A percentile compares a stretch with the other conserved stretches of the same genome.
Evolutionary conservation across 2,888 invertebrate species (phyloP).

Genomic region (Ferrisia virgata): DNA sequence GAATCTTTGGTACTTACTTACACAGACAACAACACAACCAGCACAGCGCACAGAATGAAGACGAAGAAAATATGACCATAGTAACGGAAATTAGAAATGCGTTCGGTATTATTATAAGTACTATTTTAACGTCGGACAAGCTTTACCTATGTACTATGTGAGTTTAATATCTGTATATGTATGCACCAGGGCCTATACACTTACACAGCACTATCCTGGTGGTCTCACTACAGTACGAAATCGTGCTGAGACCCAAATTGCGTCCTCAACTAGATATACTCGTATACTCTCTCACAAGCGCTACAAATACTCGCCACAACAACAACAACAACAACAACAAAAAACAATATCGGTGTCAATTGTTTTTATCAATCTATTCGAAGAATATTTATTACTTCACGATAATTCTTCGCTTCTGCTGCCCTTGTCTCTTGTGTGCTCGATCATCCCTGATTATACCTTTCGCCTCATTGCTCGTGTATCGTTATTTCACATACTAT

Average conservation of each 20-base stretch:
- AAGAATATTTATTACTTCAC: conserved; percentile 42
- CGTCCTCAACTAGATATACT: conserved; percentile 28
- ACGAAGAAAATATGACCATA: conserved; percentile 35
- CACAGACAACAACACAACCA: background rate
- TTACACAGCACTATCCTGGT: conserved; percentile 28
- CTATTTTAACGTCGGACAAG: background rate
- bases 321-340: too few relatives aligned
- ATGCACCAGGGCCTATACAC: background rate
- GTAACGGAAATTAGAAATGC: conserved; percentile 41
- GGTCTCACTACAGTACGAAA: conserved; percentile 33
- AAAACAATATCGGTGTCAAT: conserved; percentile 38
- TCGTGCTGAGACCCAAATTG: conserved; percentile 42
- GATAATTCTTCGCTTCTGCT: background rate
- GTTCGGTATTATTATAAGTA: conserved; percentile 37
- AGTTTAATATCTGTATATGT: too few relatives aligned
- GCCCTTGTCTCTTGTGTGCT: background rate
- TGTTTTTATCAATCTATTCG: conserved; percentile 40
- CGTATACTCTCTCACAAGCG: background rate
- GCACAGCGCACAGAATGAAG: background rate
- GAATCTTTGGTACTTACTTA: too few relatives aligned
- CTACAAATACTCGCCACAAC: background rate
- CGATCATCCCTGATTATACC: too few relatives aligned
- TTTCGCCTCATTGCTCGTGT: too few relatives aligned
- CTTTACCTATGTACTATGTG: background rate
- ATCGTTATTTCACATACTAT: too few relatives aligned